Base-by-base conservation (phyloP, 2,797 vertebrate species). In the Etheostoma nigrum region DNA sequence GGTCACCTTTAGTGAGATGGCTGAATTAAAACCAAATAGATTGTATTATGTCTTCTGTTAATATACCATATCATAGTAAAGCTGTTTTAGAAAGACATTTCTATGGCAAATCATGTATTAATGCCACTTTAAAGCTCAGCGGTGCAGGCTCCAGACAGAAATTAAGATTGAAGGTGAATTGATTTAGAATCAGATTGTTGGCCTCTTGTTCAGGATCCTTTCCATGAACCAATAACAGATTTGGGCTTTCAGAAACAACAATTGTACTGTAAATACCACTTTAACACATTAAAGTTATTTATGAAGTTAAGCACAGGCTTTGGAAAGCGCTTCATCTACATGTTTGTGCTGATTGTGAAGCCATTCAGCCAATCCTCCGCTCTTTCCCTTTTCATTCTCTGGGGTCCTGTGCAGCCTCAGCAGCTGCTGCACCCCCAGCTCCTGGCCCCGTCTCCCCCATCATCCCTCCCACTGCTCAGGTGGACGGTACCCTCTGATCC, bases 381-480 rank as follows among this genome's bases (percentile, higher is more conserved):
- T 54, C 40, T 9, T 36, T 47, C 52, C n/a, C 7, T 1, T 48
- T 47, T 57, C 19, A 52, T 8, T 27, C 10, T 40, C 19, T 44
- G 1, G 2, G 8, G 40, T 44, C 67, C 0, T 19, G 40, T 27
- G 14, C 8, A 19, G 19, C 58, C 62, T 94, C 92, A 95, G 88
- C 94, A 95, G 86, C 87, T 86, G 83, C 80, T 85, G 86, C 94
- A 95, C 74, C 79, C 67, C 93, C 94, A 96, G 67, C 91, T 74
- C 65, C 84, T 87, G 40, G 21, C 57, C 63, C 73, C 89, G 0
- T 84, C 89, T 4, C 73, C 81, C 6, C 81, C 81, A 0, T 85
- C 86, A 2, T 81, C 85, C 59, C 67, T 75, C 23, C 74, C 78
- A 21, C 76, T 61, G 78, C 91, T 94, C 85, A 99, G 90, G 63